Base-by-base conservation (phyloP, 2,888 invertebrate genomes). In the Tupiocoris notatus region DNA sequence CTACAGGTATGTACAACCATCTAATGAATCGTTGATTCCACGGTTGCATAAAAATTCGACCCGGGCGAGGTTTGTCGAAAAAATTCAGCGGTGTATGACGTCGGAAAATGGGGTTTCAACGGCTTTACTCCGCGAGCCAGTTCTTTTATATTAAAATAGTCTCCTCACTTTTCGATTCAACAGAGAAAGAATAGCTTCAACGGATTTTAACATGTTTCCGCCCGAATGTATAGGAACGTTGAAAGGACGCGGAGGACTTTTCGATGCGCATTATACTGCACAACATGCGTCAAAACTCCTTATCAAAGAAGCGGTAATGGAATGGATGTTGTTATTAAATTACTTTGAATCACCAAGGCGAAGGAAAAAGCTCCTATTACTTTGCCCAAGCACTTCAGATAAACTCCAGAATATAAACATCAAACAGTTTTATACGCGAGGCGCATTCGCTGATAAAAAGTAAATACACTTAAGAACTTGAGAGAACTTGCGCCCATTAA, bases 381-480 rank as follows among this genome's bases (percentile, higher is more conserved):
- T 39, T 39, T 39, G 39, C 39, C 39, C 39, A 39, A 39, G 39
- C 39, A 39, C 39, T 39, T 39, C 39, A 39, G 39, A 39, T 39
- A 39, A 39, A 39, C 39, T 39, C 39, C 39, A 12, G 39, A 39
- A 39, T 39, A 39, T 39, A 39, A 39, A 39, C 39, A 39, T 39
- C 39, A 39, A 39, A 39, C 39, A 39, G 39, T 39, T 39, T 39
- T 39, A 39, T 39, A 39, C 39, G 39, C 39, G 39, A 7, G 39
- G 39, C 39, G 39, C 39, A 39, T 39, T 39, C 39, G 6, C 39
- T 39, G 39, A 39, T 39, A 39, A 39, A 24, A 64, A 64, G 25
- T 64, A 64, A 64, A 64, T 24, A 64, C 18, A 64, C 64, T 64
- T 64, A 23, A 64, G 39, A 39, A 39, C 39, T 39, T 39, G 39